phyloP scores from a whole-genome alignment of 2,797 vertebrate genomes.

The Nyctibius grandis region DNA sequence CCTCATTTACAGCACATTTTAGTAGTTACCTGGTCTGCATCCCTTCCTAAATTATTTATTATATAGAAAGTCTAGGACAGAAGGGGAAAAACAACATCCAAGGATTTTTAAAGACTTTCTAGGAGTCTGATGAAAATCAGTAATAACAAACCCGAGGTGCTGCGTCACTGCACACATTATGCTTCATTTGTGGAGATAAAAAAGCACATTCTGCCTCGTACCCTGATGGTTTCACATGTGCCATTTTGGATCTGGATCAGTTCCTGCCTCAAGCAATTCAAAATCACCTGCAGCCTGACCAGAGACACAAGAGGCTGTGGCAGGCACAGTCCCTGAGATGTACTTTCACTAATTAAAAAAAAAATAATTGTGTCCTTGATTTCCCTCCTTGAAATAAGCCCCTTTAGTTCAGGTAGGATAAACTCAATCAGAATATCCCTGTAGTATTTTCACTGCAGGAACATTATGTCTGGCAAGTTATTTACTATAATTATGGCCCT shows the following conservation, averaged over 20 bases:
- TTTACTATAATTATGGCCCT: neutral
- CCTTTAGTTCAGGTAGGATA: neutral
- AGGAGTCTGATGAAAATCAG: neutral
- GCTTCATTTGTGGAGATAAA: neutral
- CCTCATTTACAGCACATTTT: neutral
- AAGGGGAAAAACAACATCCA: neutral
- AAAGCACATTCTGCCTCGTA: neutral
- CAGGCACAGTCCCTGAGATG: neutral
- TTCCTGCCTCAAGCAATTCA: constrained; percentile 14
- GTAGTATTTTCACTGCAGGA: neutral
- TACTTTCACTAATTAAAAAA: neutral
- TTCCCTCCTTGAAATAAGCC: neutral
- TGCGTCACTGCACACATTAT: neutral
- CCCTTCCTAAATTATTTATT: neutral
- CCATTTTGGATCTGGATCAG: neutral
- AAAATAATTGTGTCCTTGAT: neutral
- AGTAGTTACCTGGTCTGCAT: neutral
- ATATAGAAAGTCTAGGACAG: neutral
- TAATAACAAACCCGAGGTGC: neutral
- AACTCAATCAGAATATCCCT: neutral
- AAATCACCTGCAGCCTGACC: neutral
- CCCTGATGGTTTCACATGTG: neutral
- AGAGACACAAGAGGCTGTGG: neutral
- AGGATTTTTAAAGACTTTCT: neutral
- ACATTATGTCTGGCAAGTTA: neutral